Conservation (phyloP, 35 echinoderm and acorn worm species). For the Heliocidaris erythrogramma region DNA sequence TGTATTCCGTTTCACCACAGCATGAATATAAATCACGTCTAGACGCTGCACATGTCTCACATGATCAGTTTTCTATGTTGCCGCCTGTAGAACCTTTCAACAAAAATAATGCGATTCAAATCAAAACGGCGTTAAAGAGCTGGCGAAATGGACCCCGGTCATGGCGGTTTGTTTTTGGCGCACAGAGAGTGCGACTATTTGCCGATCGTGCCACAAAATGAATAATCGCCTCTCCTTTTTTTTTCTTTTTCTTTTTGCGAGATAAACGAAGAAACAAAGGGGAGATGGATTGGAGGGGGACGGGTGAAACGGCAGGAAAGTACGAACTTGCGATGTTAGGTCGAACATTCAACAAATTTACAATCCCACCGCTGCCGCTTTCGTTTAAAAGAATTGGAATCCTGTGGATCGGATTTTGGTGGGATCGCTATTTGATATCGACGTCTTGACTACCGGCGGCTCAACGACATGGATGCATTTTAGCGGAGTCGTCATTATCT, state of each 20-base stretch:
- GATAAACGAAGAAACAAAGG: not conserved
- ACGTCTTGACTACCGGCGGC: not conserved
- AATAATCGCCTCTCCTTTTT: not conserved
- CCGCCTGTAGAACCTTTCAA: not conserved
- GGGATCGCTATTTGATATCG: not conserved
- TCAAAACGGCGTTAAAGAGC: not conserved
- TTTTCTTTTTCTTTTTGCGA: too few relatives aligned
- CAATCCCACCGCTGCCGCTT: not conserved
- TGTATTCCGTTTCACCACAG: not conserved
- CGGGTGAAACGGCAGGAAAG: not conserved
- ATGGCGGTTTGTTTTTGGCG: constrained; percentile 1
- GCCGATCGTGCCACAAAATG: not conserved
- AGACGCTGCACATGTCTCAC: not conserved
- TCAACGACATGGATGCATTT: not conserved
- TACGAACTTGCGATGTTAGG: not conserved
- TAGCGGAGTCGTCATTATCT: not conserved
- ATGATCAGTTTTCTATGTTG: not conserved
- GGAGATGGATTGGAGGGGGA: not conserved
- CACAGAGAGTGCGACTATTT: not conserved
- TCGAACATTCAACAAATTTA: not conserved
- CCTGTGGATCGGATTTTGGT: not conserved
- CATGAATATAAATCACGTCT: not conserved
- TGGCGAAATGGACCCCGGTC: not conserved
- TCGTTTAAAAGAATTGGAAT: not conserved
- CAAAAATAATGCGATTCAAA: not conserved